Evolutionary conservation across 2,888 invertebrate genomes (phyloP).

Genomic region (Priocnemis perturbator): DNA sequence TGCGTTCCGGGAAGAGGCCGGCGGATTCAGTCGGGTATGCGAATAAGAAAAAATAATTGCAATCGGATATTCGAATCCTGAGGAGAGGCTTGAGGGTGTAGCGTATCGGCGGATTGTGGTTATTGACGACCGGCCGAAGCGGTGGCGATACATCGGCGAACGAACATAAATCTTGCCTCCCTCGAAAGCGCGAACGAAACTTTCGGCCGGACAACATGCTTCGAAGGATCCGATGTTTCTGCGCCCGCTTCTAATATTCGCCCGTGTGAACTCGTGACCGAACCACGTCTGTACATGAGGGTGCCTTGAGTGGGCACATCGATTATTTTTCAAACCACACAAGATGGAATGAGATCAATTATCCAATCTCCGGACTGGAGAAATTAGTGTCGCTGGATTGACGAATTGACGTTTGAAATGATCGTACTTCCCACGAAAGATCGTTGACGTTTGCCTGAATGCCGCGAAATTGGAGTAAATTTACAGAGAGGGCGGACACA

Average conservation of each 20-base stretch:
- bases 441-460: too few species aligned
- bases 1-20: slow-evolving; percentile 42
- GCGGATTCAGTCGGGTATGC: slow-evolving; percentile 46
- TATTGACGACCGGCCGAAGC: slow-evolving; percentile 66
- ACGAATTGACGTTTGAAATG: too few species aligned
- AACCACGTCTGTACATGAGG: too few species aligned
- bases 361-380: too few species aligned
- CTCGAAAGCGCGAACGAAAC: slow-evolving; percentile 30
- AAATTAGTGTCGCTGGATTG: too few species aligned
- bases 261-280: too few species aligned
- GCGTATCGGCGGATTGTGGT: slow-evolving; percentile 64
- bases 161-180: slow-evolving; percentile 60
- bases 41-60: slow-evolving; percentile 67
- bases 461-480: too few species aligned
- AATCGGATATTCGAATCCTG: slow-evolving; percentile 67
- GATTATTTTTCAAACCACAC: too few species aligned
- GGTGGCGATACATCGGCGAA: slow-evolving; percentile 65
- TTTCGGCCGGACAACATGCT: neutral
- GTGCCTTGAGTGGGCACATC: too few species aligned
- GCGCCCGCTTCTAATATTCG: too few species aligned
- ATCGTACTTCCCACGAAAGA: too few species aligned
- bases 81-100: slow-evolving; percentile 62
- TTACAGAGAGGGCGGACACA: neutral
- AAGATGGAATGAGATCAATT: too few species aligned
- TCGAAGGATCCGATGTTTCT: slow-evolving; percentile 22